Conservation (phyloP, 2,797 vertebrate genomes). For the Coluber constrictor region DNA sequence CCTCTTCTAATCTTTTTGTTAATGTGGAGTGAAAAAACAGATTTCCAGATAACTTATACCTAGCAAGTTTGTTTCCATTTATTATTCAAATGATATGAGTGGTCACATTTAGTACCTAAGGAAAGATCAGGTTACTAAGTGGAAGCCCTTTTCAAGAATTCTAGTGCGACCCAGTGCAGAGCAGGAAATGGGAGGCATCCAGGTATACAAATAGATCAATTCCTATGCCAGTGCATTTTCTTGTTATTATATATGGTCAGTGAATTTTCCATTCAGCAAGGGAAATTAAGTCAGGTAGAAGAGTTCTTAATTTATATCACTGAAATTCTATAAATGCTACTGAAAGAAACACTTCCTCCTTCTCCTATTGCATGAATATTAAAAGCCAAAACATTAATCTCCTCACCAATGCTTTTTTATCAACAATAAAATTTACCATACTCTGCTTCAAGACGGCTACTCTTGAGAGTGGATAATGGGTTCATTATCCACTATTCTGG, state of each 20-base stretch:
- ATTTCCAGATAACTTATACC: neutral
- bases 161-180: neutral
- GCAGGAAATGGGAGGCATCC: neutral
- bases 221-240: neutral
- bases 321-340: conserved; percentile 33
- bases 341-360: conserved; percentile 19
- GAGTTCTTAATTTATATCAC: conserved; percentile 37
- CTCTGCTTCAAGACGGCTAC: neutral
- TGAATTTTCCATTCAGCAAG: conserved; percentile 39
- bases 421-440: conserved; percentile 10
- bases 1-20: neutral
- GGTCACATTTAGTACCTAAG: neutral
- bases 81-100: neutral
- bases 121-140: neutral
- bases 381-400: neutral
- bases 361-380: conserved; percentile 22
- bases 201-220: neutral
- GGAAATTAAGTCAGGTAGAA: conserved; percentile 21
- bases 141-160: neutral
- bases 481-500: neutral
- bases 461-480: conserved; percentile 7
- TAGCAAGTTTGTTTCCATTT: neutral
- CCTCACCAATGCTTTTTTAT: conserved; percentile 30
- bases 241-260: conserved; percentile 12
- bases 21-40: neutral